Evolutionary conservation across 2,113 vertebrate species (phyloP), one percentile per base, ranked within the genome.

Genomic region (Tiliqua scincoides): DNA sequence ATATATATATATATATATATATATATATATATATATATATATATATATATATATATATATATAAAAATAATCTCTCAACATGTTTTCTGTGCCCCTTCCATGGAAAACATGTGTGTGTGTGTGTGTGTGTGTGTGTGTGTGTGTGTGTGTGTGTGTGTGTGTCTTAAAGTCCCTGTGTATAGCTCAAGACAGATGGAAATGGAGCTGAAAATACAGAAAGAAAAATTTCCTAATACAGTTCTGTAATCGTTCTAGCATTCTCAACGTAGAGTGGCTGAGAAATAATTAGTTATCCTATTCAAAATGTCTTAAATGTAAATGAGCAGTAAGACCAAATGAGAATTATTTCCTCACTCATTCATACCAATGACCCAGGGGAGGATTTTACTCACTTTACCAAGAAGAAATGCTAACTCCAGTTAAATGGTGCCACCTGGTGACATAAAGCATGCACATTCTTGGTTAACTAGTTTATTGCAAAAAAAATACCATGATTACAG

Each of bases 351-450:
- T 79, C 52, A 70, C 87, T 83, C 85, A 87, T 48, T 72, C 68
- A 65, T 76, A 84, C 65, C 27, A 79, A 82, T 88, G 70, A 88
- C n/a, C 87, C 89, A 88, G 15, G n/a, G 70, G 79, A 18, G 25
- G 21, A 27, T 68, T 71, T 82, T 79, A 25, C 4, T 30, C 48
- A 57, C 83, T 4, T 83, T 83, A 83, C n/a, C 35, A 11, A 90
- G 11, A 65, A 78, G 83, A 91, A 87, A 81, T 57, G 85, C 91
- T 21, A 96, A 96, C 89, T 95, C 94, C 93, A 94, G 94, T 94
- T 94, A 94, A 94, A 96, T 95, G 94, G 96, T 96, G 96, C 96
- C 96, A 96, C 94, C 96, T 97, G 95, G 94, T 96, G 96, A 95
- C 95, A 92, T 88, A 95, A 95, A 86, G 85, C 83, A 83, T 88